Base-by-base conservation (phyloP, 1,140 invertebrate genomes). In the Rhynchophorus ferrugineus region DNA sequence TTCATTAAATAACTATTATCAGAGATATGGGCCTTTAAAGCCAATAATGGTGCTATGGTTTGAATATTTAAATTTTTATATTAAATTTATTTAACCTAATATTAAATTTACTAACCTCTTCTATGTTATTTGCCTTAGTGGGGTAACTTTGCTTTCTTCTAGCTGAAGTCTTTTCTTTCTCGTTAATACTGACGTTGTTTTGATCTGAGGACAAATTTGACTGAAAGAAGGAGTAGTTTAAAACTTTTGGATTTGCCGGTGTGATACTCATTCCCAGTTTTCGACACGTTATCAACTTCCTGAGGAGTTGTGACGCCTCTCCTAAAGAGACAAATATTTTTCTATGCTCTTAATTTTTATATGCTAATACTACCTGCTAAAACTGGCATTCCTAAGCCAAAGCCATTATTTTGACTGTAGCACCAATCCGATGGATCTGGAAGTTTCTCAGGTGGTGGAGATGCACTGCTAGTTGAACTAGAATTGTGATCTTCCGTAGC, bases 111-210 rank as follows among this genome's bases (percentile, higher is more conserved):
- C n/a, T n/a, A n/a, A 45, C 59, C 39, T 56, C 52, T 41, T 63
- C 58, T 7, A 57, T 49, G 21, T 53, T 48, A 34, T 50, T 57
- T 13, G 78, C 78, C 43, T 82, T 81, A 41, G 81, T 79, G 1
- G 83, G 83, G 67, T 78, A 85, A 64, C 81, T 84, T 66, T 86
- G 83, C 68, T 86, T 86, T 61, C 83, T 75, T 38, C 82, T 74
- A 50, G 78, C 80, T 39, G 80, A 78, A 39, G 74, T 75, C 52
- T 76, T 75, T 37, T 73, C 59, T 21, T 54, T 54, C n/a, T 54
- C 52, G 16, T 61, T 47, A 24, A 37, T 44, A 17, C 49, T 41
- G 5, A n/a, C 2, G 14, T 36, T 35, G 14, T 47, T 35, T 5
- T 36, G 17, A n/a, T 17, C n/a, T 3, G 47, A 13, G 2, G 50